Base-by-base conservation (phyloP, 2,797 vertebrate species). In the Pseudochirops cupreus region DNA sequence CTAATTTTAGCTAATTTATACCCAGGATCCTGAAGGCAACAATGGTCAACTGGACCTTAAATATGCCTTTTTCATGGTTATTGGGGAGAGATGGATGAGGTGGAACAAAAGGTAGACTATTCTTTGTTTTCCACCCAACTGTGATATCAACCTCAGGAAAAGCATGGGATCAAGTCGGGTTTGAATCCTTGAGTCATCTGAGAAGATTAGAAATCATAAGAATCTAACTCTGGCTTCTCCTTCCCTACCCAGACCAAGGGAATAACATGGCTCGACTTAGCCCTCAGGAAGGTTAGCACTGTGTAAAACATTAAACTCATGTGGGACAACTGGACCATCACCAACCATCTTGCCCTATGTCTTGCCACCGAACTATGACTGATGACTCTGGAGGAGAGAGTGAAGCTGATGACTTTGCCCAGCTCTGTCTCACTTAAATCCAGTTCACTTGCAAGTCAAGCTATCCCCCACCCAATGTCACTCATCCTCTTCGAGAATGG, bases 41-140 rank as follows among this genome's bases (percentile, higher is more conserved):
- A 14, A 10, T 94, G 33, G 6, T 33, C 90, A 74, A 56, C 90
- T 92, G 26, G 29, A 74, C 93, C 91, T 87, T 67, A 54, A 74
- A 74, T 39, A 74, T 46, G 46, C 39, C 39, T 46, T 82, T 46
- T 46, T 46, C 18, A 82, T 26, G 9, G 74, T 82, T 2, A 82
- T 10, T 9, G 21, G 39, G 74, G 7, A 67, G 21, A 56, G 92
- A 67, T 58, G 90, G 95, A 46, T 87, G 29, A 50, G 13, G 53
- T 92, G 59, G 52, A 93, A 94, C 53, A 26, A 92, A 28, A 67
- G 95, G 55, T 96, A 89, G 53, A 5, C 13, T 52, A 10, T 31
- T 91, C 62, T 95, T 92, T 24, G 7, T 39, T 93, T 82, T 26
- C 50, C 58, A 52, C 54, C 91, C 39, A 82, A 82, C 24, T 24